These are phyloP conservation scores for Hyposoter didymator DNA, from an alignment of 2,888 invertebrate genomes.

Conservation along the genomic window DNA sequence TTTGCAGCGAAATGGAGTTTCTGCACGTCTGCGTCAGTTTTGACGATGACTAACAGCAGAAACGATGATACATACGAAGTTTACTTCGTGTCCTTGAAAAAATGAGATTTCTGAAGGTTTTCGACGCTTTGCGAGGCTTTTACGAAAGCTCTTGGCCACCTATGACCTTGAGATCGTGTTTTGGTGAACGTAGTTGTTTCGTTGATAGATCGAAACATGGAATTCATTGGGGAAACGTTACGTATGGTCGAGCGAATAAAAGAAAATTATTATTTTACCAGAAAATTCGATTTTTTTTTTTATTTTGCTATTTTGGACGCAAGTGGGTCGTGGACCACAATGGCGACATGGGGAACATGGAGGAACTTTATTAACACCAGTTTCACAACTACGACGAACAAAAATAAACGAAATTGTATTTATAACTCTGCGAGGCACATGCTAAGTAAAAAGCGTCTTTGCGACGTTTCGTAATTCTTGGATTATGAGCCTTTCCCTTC, in stretches of 20 bases:
- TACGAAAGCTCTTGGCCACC: not conserved
- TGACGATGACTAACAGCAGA: not conserved
- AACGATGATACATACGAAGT: not conserved
- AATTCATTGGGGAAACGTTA: not conserved
- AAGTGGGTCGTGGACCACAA: not conserved
- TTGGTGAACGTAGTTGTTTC: not conserved
- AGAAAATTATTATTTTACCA: not conserved
- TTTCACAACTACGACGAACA: conserved; percentile 58
- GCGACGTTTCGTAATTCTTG: conserved; percentile 57
- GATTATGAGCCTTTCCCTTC: not conserved
- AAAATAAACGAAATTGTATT: conserved; percentile 67
- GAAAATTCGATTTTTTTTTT: not conserved
- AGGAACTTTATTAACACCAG: conserved; percentile 43
- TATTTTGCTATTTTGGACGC: not conserved
- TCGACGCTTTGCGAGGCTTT: not conserved
- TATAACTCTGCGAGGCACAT: conserved; percentile 57
- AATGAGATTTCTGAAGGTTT: not conserved
- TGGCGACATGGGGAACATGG: conserved; percentile 2
- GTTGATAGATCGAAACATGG: not conserved
- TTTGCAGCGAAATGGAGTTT: not conserved
- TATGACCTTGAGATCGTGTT: not conserved
- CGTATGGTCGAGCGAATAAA: not conserved
- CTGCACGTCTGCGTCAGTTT: not conserved
- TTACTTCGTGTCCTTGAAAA: not conserved
- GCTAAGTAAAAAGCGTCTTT: conserved; percentile 30